phyloP scores from a whole-genome alignment of 2,888 invertebrate species.

The Phyllotreta striolata region DNA sequence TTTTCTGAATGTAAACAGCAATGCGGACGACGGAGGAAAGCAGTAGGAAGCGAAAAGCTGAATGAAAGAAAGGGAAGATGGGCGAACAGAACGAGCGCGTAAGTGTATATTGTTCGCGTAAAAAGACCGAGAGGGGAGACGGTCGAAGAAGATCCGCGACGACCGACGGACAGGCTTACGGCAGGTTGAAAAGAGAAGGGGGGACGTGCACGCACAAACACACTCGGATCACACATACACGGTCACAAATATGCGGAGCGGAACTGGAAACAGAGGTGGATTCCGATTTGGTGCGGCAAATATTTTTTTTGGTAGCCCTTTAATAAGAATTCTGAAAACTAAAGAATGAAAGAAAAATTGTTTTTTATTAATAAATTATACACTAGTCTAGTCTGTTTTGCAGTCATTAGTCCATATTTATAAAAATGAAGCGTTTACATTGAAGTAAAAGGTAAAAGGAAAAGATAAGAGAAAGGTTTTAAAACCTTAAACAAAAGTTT shows the following conservation, averaged over 20 bases:
- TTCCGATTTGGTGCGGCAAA: no score
- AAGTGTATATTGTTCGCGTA: slow-evolving; percentile 6
- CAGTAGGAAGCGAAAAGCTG: slow-evolving; percentile 16
- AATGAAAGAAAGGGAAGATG: slow-evolving; percentile 26
- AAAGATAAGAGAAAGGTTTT: no score
- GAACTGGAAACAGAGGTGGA: slow-evolving; percentile 23
- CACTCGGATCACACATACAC: no score
- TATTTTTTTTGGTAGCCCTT: no score
- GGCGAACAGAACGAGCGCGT: neutral
- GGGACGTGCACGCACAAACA: slow-evolving; percentile 2
- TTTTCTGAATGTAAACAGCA: slow-evolving; percentile 17
- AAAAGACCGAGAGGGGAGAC: slow-evolving; percentile 13
- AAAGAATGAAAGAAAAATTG: no score
- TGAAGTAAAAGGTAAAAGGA: no score
- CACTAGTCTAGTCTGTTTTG: no score
- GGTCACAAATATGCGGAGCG: slow-evolving; percentile 28
- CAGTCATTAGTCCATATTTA: no score
- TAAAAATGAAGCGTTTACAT: no score
- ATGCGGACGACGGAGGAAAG: slow-evolving; percentile 10
- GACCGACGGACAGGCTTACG: slow-evolving; percentile 4
- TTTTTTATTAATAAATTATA: no score
- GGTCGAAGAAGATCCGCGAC: slow-evolving; percentile 16
- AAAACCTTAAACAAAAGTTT: no score
- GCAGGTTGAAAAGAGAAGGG: slow-evolving; percentile 23
- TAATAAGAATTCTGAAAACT: no score